Evolutionary conservation across 1,140 invertebrate species (phyloP).

Genomic region (Sycophila sp.): DNA sequence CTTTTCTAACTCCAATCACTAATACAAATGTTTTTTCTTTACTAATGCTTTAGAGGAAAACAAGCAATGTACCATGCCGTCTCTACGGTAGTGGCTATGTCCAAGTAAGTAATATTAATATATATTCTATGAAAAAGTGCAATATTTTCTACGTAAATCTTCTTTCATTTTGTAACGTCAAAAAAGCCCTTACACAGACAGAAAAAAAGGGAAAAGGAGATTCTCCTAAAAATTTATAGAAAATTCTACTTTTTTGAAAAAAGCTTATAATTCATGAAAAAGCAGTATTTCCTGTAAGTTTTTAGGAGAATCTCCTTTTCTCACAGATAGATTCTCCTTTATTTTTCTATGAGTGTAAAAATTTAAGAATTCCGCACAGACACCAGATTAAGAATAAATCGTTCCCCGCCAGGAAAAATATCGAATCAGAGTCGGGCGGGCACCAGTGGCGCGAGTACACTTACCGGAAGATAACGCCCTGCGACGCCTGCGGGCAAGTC

Average conservation of each 20-base stretch:
- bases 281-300: no score
- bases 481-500: conserved; percentile 92
- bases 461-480: conserved; percentile 94
- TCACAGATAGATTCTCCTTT: no score
- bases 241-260: no score
- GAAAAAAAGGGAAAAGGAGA: no score
- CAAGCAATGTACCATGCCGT: conserved; percentile 87
- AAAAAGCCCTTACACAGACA: no score
- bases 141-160: no score
- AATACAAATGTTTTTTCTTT: conserved; percentile 45
- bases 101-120: conserved; percentile 78
- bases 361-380: not conserved
- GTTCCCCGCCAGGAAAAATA: conserved; percentile 75
- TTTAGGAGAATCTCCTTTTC: no score
- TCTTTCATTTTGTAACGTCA: no score
- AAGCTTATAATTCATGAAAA: no score
- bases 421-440: conserved; percentile 72
- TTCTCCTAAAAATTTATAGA: no score
- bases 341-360: not conserved
- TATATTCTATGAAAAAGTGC: no score
- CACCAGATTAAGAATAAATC: not conserved
- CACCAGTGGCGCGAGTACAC: conserved; percentile 94
- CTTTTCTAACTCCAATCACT: not conserved
- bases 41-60: conserved; percentile 67
- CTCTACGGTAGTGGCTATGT: conserved; percentile 87